phyloP scores from a whole-genome alignment of 2,888 invertebrate species.

The Psylliodes chrysocephalus region DNA sequence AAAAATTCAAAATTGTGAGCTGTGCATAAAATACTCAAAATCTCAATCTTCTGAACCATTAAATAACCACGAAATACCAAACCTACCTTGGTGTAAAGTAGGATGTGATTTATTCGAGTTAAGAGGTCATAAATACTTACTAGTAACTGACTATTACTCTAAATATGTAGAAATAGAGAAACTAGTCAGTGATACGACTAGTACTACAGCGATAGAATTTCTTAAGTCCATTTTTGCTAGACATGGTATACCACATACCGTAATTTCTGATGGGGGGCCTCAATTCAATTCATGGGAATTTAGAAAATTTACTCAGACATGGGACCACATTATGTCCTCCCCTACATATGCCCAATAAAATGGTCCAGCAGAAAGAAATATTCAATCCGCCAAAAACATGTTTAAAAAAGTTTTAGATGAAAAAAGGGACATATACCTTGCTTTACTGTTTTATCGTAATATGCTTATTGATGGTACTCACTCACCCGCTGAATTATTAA shows the following conservation, averaged over 20 bases:
- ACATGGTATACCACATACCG: constrained; percentile 39
- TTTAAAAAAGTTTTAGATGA: background rate
- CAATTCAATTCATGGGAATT: constrained; percentile 26
- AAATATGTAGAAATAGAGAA: no score
- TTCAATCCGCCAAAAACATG: no score
- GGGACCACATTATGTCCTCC: constrained; percentile 20
- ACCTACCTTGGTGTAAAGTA: no score
- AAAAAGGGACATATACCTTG: background rate
- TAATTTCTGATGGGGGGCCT: constrained; percentile 39
- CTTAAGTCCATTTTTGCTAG: background rate
- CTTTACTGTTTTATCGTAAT: no score
- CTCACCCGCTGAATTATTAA: background rate
- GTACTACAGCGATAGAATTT: background rate
- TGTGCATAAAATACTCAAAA: constrained; percentile 33
- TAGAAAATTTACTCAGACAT: background rate
- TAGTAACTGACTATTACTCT: no score
- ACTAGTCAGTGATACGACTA: background rate
- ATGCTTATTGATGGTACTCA: no score
- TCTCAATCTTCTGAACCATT: constrained; percentile 12
- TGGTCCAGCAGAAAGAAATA: no score
- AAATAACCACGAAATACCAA: no score
- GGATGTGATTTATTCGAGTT: no score
- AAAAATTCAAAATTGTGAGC: constrained; percentile 31
- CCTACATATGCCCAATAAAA: constrained; percentile 13
- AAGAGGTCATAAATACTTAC: no score